Base-by-base conservation (phyloP, 2,888 invertebrate species). In the Onchidella celtica region DNA sequence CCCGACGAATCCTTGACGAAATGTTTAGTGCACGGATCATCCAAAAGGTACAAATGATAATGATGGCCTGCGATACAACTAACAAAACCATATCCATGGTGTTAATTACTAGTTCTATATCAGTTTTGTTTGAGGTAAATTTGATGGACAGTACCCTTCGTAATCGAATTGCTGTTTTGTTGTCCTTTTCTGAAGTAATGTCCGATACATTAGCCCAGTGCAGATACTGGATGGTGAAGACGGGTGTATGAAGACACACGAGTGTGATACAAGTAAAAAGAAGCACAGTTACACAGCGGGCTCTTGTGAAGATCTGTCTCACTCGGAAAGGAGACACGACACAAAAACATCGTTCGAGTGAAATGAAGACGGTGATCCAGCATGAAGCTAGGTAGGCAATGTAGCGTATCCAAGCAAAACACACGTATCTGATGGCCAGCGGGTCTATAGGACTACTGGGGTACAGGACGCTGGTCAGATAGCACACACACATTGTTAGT, bases 261-360 rank as follows among this genome's bases (percentile, higher is more conserved):
- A 17, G 36, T 6, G 55, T 40, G 6, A 75, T 34, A 38, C 36
- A 75, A 17, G 63, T 61, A n/a, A 75, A 17, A 11, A 75, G 24
- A 27, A 75, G 11, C 11, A 63, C 61, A 1, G 3, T 17, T n/a
- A 63, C 63, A 14, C 36, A 63, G 27, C 75, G 61, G 4, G 75
- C n/a, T 3, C 63, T 27, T 1, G 75, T 75, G 63, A 75, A 61
- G 4, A 75, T 68, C 14, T 21, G 21, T n/a, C 21, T 36, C 21
- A 75, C 75, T 21, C 27, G 32, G 36, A 75, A 75, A 9, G 75
- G 75, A 17, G n/a, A 75, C 14, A 75, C 63, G n/a, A 75, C 75
- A 21, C 75, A 75, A 2, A 75, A 9, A 32, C 75, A 75, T 36
- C 75, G 24, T 57, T 75, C 75, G 17, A 75, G n/a, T 34, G 63